phyloP scores from a whole-genome alignment of 1,140 invertebrate species.

The Drosophila pseudoobscura region DNA sequence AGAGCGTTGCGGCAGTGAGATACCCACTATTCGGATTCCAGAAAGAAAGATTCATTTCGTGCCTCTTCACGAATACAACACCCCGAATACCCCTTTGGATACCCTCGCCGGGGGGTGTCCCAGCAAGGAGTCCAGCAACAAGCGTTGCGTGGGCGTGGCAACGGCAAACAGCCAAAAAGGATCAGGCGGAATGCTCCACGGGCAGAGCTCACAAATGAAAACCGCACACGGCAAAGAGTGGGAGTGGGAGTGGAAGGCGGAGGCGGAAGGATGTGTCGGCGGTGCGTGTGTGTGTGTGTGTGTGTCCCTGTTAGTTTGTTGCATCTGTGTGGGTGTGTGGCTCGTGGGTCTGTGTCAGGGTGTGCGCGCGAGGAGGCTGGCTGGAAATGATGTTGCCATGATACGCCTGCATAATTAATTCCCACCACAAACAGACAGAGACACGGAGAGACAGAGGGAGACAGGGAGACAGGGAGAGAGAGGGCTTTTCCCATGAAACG shows the following conservation, averaged over 20 bases:
- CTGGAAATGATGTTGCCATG: slow-evolving; percentile 64
- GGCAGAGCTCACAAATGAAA: slow-evolving; percentile 66
- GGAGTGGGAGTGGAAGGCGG: background rate
- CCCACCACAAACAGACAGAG: slow-evolving; percentile 28
- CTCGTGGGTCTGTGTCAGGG: background rate
- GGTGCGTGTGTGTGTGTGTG: background rate
- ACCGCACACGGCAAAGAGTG: slow-evolving; percentile 56
- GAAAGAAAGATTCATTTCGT: too few relatives aligned
- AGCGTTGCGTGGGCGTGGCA: slow-evolving; percentile 26
- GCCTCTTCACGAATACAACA: too few relatives aligned
- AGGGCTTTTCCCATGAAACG: background rate
- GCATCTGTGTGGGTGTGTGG: slow-evolving; percentile 3
- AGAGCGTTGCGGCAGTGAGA: too few relatives aligned
- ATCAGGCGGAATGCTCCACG: slow-evolving; percentile 52
- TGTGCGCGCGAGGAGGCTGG: background rate
- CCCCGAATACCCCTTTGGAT: too few relatives aligned
- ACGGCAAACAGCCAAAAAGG: slow-evolving; percentile 53
- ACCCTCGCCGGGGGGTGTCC: too few relatives aligned
- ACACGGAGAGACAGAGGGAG: background rate
- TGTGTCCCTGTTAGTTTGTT: background rate
- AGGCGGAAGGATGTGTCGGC: slow-evolving; percentile 24
- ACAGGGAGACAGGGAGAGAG: background rate
- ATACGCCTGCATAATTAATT: slow-evolving; percentile 81
- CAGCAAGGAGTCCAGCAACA: slow-evolving; percentile 19
- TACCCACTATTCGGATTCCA: too few relatives aligned